These are phyloP conservation scores for Anser brachyrhynchus DNA, from an alignment of 2,113 vertebrate species.

Conservation along the genomic window DNA sequence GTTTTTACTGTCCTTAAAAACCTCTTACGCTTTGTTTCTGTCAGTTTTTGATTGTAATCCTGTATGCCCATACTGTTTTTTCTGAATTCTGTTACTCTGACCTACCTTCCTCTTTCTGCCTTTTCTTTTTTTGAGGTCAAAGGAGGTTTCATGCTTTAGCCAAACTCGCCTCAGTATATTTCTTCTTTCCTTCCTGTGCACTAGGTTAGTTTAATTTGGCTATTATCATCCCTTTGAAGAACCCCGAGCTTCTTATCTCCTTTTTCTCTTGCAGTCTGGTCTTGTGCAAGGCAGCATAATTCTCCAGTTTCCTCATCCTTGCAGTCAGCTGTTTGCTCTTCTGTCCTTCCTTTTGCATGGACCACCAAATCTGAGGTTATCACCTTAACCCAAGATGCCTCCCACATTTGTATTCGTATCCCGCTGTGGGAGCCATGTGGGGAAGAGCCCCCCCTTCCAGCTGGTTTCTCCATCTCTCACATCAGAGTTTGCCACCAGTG, in stretches of 20 bases:
- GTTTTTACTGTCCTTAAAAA: fast-evolving
- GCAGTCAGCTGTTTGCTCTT: fast-evolving
- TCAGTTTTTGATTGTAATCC: background rate
- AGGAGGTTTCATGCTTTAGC: background rate
- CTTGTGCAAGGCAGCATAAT: fast-evolving
- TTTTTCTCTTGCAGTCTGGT: background rate
- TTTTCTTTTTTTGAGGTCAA: background rate
- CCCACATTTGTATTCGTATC: fast-evolving
- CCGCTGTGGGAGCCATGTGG: background rate
- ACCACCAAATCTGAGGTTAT: fast-evolving
- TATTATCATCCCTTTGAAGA: background rate
- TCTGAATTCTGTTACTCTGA: background rate
- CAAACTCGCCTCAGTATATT: fast-evolving
- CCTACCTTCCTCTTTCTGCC: background rate
- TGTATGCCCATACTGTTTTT: background rate
- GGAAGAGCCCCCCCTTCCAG: background rate
- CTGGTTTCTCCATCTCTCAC: background rate
- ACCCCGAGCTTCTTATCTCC: background rate
- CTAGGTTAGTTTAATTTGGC: background rate
- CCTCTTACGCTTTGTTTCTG: background rate
- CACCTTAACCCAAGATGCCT: background rate
- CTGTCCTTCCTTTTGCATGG: background rate
- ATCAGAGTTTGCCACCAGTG: background rate
- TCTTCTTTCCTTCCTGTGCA: background rate
- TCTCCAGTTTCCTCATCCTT: background rate